Conservation (phyloP, 2,113 vertebrate genomes). For the rabbit (Oryctolagus cuniculus) region DNA sequence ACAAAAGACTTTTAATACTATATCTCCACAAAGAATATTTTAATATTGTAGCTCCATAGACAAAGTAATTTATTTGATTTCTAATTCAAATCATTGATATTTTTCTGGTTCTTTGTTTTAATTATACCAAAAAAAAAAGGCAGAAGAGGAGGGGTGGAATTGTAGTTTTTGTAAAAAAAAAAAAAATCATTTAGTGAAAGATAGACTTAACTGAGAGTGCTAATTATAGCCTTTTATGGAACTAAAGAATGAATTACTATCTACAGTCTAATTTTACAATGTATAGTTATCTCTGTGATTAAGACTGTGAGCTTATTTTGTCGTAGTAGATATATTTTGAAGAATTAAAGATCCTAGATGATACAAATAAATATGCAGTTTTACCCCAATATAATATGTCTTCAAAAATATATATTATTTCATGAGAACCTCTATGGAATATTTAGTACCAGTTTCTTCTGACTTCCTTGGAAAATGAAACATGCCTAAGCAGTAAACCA, state of each 20-base stretch:
- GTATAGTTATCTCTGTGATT: not conserved
- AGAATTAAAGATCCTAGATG: not conserved
- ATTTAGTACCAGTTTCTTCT: not conserved
- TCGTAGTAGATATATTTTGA: not conserved
- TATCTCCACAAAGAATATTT: not conserved
- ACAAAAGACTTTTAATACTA: not conserved
- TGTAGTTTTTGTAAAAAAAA: not conserved
- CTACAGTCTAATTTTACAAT: not conserved
- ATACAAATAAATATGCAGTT: not conserved
- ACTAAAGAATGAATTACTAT: not conserved
- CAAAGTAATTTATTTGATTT: conserved; percentile 30
- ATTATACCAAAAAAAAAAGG: not conserved
- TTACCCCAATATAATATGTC: not conserved
- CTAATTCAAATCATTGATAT: conserved; percentile 11
- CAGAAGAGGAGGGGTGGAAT: not conserved
- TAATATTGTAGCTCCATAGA: not conserved
- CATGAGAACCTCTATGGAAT: not conserved
- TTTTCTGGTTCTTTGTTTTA: not conserved
- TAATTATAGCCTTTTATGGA: conserved; percentile 1
- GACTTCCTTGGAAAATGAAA: not conserved
- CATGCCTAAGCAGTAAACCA: not conserved
- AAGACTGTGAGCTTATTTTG: not conserved
- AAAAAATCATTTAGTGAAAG: not conserved
- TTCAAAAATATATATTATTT: conserved; percentile 41
- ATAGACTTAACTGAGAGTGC: not conserved